A percentile compares a stretch with the other conserved stretches of the same genome.
Evolutionary conservation across 2,888 invertebrate genomes (phyloP).

Genomic region (Thymelicus acteon): DNA sequence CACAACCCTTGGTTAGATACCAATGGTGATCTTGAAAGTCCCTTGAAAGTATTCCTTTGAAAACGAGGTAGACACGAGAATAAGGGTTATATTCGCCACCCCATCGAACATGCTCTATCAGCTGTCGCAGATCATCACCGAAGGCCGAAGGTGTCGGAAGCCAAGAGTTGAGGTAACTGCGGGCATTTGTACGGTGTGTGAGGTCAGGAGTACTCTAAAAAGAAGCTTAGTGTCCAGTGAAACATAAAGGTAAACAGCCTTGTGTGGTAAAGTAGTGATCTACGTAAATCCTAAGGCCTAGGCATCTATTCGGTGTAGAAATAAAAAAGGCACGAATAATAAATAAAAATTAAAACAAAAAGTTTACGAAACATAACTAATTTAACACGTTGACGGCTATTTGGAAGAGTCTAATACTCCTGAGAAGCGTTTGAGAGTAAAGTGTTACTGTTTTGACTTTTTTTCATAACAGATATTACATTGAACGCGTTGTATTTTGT

Average conservation of each 20-base stretch:
- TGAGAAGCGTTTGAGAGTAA: conserved; percentile 77
- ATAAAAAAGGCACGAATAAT: conserved; percentile 79
- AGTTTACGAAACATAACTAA: conserved; percentile 76
- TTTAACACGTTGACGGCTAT: conserved; percentile 80
- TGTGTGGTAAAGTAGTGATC: conserved; percentile 82
- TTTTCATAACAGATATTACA: conserved; percentile 35
- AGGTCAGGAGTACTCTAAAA: conserved; percentile 84
- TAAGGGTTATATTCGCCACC: conserved; percentile 74
- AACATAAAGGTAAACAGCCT: conserved; percentile 82
- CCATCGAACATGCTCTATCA: conserved; percentile 60
- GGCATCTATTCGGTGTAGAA: conserved; percentile 82
- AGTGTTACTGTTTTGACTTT: conserved; percentile 67
- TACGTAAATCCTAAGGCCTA: conserved; percentile 83
- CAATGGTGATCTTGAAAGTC: conserved; percentile 45
- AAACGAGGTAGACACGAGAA: conserved; percentile 58
- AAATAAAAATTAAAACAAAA: conserved; percentile 67
- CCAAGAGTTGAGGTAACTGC: conserved; percentile 84
- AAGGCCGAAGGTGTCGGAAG: conserved; percentile 81
- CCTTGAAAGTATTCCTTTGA: conserved; percentile 69
- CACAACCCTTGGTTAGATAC: background rate
- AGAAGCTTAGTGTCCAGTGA: conserved; percentile 82
- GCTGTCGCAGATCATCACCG: conserved; percentile 70
- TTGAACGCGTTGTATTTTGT: conserved; percentile 52
- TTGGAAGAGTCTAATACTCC: conserved; percentile 79
- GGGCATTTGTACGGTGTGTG: conserved; percentile 84